Evolutionary conservation across 92 coral and sea anemone genomes (phyloP).

Genomic region (Pocillopora grandis): DNA sequence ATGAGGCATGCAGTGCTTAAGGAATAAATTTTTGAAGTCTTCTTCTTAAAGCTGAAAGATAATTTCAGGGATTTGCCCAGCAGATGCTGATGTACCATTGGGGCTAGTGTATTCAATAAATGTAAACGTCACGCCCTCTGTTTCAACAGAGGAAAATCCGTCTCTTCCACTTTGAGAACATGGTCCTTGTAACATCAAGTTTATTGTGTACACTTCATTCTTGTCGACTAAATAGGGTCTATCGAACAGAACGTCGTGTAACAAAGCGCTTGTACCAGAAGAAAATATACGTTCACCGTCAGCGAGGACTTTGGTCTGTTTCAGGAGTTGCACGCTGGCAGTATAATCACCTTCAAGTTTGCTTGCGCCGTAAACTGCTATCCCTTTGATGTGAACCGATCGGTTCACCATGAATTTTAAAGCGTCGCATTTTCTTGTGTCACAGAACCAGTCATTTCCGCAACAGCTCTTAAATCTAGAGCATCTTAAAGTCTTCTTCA

Average conservation of each 20-base stretch:
- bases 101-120: conserved; percentile 80
- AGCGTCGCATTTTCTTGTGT: conserved; percentile 82
- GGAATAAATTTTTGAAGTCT: too few relatives aligned
- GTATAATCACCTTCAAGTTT: conserved; percentile 76
- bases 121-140: conserved; percentile 70
- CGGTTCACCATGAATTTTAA: conserved; percentile 72
- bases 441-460: conserved; percentile 91
- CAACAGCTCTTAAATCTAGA: conserved; percentile 84
- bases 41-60: conserved; percentile 58
- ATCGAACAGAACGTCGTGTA: conserved; percentile 77
- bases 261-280: conserved; percentile 56
- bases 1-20: too few relatives aligned
- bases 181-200: conserved; percentile 69
- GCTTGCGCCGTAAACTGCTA: conserved; percentile 81
- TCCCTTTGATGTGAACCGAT: conserved; percentile 66
- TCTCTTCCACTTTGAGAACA: conserved; percentile 84
- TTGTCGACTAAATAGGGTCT: conserved; percentile 62
- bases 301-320: conserved; percentile 63
- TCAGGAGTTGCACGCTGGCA: conserved; percentile 54
- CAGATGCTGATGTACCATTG: conserved; percentile 78
- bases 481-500: conserved; percentile 55
- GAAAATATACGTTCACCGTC: conserved; percentile 65
- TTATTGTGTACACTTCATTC: conserved; percentile 67
- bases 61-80: conserved; percentile 87
- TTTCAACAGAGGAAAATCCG: conserved; percentile 56